Percentiles rank a stretch among this genome's conserved stretches.
phyloP scores from a whole-genome alignment of 2,888 invertebrate species.

The Caradrina clavipalpis region DNA sequence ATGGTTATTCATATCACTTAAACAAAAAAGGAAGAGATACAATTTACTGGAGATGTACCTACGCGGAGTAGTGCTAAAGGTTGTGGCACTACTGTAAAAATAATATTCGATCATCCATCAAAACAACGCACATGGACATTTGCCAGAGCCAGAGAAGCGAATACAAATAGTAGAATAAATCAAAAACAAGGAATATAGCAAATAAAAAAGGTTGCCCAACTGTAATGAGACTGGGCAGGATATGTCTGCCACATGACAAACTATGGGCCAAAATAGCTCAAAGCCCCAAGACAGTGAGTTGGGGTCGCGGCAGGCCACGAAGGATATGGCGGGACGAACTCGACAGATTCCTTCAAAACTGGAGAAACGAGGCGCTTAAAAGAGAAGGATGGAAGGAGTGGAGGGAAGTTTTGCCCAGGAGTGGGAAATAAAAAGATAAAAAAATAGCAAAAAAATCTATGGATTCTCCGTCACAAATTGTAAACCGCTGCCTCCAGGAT shows the following conservation, averaged over 20 bases:
- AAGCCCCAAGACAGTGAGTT: too few species aligned
- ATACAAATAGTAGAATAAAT: slow-evolving; percentile 17
- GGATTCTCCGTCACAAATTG: slow-evolving; percentile 5
- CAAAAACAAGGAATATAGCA: slow-evolving; percentile 22
- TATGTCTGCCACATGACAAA: too few species aligned
- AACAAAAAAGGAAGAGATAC: slow-evolving; percentile 30
- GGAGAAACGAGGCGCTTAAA: too few species aligned
- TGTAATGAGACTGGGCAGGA: too few species aligned
- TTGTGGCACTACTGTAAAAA: slow-evolving; percentile 28
- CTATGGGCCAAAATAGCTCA: too few species aligned
- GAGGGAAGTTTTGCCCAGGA: too few species aligned
- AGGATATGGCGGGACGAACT: too few species aligned
- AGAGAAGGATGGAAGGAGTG: too few species aligned
- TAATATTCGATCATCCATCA: slow-evolving; percentile 17
- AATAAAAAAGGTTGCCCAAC: too few species aligned
- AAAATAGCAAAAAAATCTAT: slow-evolving; percentile 5
- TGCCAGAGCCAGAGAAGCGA: slow-evolving; percentile 19
- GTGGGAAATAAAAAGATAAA: too few species aligned
- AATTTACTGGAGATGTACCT: slow-evolving; percentile 30
- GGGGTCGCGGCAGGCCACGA: too few species aligned
- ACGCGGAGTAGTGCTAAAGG: slow-evolving; percentile 17
- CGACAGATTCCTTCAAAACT: too few species aligned
- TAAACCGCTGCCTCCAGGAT: not conserved
- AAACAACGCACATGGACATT: slow-evolving; percentile 25
- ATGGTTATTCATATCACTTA: slow-evolving; percentile 27